Conservation (phyloP, 2,113 vertebrate genomes). For the Sigmodon hispidus region DNA sequence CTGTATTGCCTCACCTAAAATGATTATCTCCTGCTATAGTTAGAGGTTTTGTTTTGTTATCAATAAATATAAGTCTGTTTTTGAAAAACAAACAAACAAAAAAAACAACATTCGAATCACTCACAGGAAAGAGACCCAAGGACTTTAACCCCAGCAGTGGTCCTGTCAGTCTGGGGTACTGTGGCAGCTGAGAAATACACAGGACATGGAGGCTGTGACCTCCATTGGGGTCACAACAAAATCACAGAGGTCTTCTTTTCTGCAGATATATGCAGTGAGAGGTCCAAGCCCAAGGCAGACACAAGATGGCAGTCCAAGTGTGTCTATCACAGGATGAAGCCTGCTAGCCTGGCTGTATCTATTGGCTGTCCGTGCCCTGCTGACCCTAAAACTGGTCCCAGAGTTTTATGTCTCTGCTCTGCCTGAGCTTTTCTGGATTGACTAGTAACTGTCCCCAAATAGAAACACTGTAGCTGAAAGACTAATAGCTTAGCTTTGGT, state of each 20-base stretch:
- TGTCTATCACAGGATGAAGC: background rate
- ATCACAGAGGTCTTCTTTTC: background rate
- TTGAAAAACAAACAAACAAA: background rate
- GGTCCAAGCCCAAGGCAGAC: background rate
- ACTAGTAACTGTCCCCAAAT: background rate
- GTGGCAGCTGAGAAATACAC: background rate
- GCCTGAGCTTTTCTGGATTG: background rate
- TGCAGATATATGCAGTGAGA: background rate
- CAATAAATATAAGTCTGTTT: background rate
- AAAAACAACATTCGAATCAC: background rate
- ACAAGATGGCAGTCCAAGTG: background rate
- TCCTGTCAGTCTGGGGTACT: background rate
- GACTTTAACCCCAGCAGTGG: background rate
- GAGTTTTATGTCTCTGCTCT: background rate
- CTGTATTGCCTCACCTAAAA: background rate
- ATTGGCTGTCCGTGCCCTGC: background rate
- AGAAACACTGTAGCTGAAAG: background rate
- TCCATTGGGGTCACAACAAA: background rate
- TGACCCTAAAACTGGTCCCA: too few relatives aligned
- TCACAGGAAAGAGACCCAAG: background rate
- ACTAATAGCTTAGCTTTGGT: background rate
- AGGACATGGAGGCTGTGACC: background rate
- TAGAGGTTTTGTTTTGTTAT: background rate
- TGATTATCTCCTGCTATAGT: background rate
- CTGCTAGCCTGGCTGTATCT: too few relatives aligned